Evolutionary conservation across 2,113 vertebrate species (phyloP).

Genomic region (Neolamprologus variostigma): DNA sequence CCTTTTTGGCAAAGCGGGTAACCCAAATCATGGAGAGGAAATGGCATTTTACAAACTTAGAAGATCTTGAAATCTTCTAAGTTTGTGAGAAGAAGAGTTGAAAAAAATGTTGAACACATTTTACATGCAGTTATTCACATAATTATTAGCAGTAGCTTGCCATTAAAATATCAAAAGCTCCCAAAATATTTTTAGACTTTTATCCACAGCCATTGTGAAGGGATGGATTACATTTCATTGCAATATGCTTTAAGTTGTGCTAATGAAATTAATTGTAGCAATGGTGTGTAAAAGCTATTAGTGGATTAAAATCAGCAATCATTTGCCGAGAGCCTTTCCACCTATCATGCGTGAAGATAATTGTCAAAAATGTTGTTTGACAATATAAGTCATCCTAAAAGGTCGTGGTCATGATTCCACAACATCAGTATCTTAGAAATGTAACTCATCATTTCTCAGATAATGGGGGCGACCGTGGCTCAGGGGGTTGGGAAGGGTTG

Average conservation of each 20-base stretch:
- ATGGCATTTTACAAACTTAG: neutral
- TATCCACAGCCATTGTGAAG: neutral
- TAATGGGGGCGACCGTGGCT: no score
- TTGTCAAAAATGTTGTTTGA: neutral
- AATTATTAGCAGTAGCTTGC: neutral
- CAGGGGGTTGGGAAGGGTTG: no score
- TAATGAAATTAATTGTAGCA: neutral
- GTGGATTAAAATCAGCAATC: neutral
- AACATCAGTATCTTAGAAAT: neutral
- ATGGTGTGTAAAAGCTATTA: neutral
- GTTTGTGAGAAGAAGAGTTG: neutral
- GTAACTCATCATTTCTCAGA: no score
- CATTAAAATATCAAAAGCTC: neutral
- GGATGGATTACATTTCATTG: neutral
- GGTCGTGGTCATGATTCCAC: neutral
- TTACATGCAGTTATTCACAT: neutral
- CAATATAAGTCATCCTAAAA: neutral
- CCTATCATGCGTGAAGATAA: neutral
- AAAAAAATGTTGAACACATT: neutral
- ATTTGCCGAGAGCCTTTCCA: neutral
- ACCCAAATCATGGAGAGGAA: neutral
- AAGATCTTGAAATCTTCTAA: neutral
- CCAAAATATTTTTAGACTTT: neutral
- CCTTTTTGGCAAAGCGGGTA: accelerated
- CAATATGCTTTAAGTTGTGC: neutral